These are phyloP conservation scores for Melanotaenia duboulayi DNA, from an alignment of 2,113 vertebrate species.

Conservation along the genomic window DNA sequence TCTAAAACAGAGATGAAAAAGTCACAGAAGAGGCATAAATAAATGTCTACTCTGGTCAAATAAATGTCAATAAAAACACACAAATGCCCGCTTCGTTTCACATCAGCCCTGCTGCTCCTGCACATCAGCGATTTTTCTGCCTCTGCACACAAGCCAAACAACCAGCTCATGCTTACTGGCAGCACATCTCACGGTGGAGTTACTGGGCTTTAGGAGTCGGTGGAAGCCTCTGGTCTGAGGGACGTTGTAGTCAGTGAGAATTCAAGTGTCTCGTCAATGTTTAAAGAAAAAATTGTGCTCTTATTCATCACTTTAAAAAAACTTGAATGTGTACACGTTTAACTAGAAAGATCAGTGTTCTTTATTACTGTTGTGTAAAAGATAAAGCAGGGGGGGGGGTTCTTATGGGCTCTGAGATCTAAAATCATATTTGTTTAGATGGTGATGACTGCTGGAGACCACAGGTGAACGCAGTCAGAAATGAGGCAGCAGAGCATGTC, in stretches of 20 bases:
- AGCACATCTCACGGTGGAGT: background rate
- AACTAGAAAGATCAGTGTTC: slow-evolving; percentile 2
- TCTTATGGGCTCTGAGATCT: too few relatives aligned
- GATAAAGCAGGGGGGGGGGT: background rate
- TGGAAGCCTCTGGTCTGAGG: background rate
- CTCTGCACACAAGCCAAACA: background rate
- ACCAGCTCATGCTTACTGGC: background rate
- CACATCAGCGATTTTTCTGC: background rate
- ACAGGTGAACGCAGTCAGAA: too few relatives aligned
- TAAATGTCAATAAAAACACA: background rate
- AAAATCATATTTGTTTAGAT: too few relatives aligned
- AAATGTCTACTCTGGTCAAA: background rate
- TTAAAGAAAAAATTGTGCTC: slow-evolving; percentile 1
- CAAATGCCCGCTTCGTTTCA: background rate
- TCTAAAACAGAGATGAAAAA: too few relatives aligned
- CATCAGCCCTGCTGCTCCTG: background rate
- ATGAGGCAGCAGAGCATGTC: too few relatives aligned
- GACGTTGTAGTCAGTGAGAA: background rate
- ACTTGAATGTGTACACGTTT: slow-evolving; percentile 16
- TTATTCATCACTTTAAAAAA: slow-evolving; percentile 34
- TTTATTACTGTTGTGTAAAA: slow-evolving; percentile 20
- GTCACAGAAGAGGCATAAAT: background rate
- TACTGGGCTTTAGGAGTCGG: background rate
- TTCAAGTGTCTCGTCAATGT: background rate
- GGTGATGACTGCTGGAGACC: too few relatives aligned